Evolutionary conservation across 2,888 invertebrate genomes (phyloP), one percentile per base, ranked within the genome.

Genomic region (Notodonta dromedarius): DNA sequence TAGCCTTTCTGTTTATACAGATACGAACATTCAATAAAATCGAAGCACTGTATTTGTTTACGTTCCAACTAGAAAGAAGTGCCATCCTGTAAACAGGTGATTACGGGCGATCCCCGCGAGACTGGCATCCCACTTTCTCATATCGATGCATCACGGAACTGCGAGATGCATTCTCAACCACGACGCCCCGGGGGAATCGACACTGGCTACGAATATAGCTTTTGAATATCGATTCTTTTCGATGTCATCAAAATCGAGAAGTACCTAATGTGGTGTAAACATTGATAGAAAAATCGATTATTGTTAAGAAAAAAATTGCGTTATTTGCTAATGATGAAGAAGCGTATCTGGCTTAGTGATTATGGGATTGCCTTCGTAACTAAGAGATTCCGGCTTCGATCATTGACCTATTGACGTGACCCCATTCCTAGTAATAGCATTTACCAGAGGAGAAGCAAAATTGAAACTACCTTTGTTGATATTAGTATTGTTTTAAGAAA

Each of bases 61-160:
- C 61, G 64, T 64, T 48, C 56, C 65, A 70, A 74, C 56, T 72
- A 66, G 66, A 66, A 77, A 74, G 73, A 63, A 74, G 63, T 68
- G 61, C 65, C 67, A 73, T 78, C 70, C 70, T 64, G 76, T 78
- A 83, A 82, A 84, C 82, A 83, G 81, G 85, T 88, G 88, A 90
- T 90, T 88, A 90, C 82, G 70, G 78, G 64, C 67, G 69, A 73
- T 75, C 85, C 90, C 83, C 87, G 48, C 54, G 86, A 78, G 89
- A 68, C 75, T 66, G 32, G 69, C 69, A 84, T 82, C 79, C 80
- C 73, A 82, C 87, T 88, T 87, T 83, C 86, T 85, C 83, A 83
- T 85, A 84, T 83, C 86, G 84, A 89, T 90, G 86, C 87, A 89
- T 87, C 88, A 86, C 79, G 78, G 71, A 67, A 71, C 69, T 61